These are phyloP conservation scores for Catharus ustulatus DNA, from an alignment of 2,797 vertebrate species.

Conservation along the genomic window DNA sequence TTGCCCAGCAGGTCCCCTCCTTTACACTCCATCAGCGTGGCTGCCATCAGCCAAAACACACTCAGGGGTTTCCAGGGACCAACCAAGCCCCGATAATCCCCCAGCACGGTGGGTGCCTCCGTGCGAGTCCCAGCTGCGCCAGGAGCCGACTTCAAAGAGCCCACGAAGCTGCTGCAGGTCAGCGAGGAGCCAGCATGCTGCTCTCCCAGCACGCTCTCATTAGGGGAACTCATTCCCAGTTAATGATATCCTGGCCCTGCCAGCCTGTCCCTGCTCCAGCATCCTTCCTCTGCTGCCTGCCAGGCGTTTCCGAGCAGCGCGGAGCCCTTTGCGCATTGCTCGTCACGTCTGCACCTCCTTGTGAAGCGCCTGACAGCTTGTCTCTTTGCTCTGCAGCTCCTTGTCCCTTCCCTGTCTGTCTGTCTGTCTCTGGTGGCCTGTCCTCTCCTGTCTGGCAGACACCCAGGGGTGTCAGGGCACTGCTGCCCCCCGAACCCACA, in stretches of 20 bases:
- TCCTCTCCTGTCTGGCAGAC: not conserved
- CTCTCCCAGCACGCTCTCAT: not conserved
- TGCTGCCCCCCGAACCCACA: not conserved
- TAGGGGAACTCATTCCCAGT: not conserved
- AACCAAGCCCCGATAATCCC: not conserved
- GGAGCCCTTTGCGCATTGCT: not conserved
- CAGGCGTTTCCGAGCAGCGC: not conserved
- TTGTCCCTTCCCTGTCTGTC: not conserved
- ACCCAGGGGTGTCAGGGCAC: not conserved
- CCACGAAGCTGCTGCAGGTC: not conserved
- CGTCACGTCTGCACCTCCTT: not conserved
- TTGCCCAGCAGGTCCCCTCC: not conserved
- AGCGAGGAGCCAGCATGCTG: not conserved
- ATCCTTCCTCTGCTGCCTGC: not conserved
- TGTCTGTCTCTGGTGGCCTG: not conserved
- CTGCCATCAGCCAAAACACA: not conserved
- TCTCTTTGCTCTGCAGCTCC: not conserved
- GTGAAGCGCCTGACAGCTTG: not conserved
- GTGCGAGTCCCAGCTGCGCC: not conserved
- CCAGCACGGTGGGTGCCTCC: not conserved
- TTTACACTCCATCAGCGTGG: not conserved
- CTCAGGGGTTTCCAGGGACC: not conserved
- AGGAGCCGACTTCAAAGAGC: not conserved
- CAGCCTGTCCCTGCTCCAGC: not conserved
- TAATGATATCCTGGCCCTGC: not conserved